Evolutionary conservation across 2,113 vertebrate genomes (phyloP).

Genomic region (Prolemur simus): DNA sequence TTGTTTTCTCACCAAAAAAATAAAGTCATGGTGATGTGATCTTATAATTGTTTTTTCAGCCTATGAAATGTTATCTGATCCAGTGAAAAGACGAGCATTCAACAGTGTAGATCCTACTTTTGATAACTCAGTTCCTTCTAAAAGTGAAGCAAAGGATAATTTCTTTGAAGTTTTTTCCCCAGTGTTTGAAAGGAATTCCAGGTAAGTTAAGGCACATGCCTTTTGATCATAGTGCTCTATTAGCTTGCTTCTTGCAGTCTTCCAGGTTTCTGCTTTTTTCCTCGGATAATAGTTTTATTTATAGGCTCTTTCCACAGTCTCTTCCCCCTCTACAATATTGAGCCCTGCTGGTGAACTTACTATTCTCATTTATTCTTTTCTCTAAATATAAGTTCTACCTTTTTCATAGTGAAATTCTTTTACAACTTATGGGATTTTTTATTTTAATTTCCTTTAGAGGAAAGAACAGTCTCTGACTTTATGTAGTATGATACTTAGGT

Average conservation of each 20-base stretch:
- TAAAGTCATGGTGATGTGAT: neutral
- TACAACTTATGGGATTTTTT: neutral
- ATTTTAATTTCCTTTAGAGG: neutral
- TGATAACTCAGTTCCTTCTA: slow-evolving; percentile 95
- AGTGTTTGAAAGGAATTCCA: slow-evolving; percentile 95
- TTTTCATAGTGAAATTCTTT: neutral
- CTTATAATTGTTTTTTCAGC: slow-evolving; percentile 84
- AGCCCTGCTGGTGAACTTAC: neutral
- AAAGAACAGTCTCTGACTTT: neutral
- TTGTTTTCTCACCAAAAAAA: neutral
- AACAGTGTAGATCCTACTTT: slow-evolving; percentile 99
- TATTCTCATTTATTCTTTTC: slow-evolving; percentile 5
- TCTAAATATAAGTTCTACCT: slow-evolving; percentile 19
- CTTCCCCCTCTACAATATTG: neutral
- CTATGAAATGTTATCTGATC: slow-evolving; percentile 95
- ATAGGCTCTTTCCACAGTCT: neutral
- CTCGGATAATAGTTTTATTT: neutral
- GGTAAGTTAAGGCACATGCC: slow-evolving; percentile 81
- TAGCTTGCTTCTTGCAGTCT: neutral
- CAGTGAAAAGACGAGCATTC: slow-evolving; percentile 96
- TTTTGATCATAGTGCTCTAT: neutral
- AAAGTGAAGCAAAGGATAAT: slow-evolving; percentile 96
- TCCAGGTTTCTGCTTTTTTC: neutral
- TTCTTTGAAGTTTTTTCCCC: slow-evolving; percentile 94
- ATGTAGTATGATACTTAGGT: neutral